Percentiles rank a stretch among this genome's conserved stretches.
Conservation (phyloP, 2,113 vertebrate genomes). For the Epinephelus cyanopodus region DNA sequence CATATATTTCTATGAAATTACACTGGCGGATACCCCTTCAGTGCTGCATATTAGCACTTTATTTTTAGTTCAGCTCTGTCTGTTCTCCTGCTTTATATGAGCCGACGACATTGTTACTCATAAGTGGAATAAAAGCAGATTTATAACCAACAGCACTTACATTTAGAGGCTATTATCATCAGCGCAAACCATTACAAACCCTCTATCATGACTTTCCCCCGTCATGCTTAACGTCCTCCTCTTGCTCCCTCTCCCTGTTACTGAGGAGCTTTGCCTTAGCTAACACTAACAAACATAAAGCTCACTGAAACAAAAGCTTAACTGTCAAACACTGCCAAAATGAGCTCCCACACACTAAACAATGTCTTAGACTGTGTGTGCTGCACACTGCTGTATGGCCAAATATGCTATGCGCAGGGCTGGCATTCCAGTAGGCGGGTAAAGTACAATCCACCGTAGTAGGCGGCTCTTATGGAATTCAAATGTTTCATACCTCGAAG, state of each 20-base stretch:
- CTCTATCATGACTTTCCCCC: constrained; percentile 40
- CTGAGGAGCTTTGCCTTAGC: constrained; percentile 67
- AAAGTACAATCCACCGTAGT: constrained; percentile 66
- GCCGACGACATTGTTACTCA: constrained; percentile 8
- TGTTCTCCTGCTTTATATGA: constrained; percentile 1
- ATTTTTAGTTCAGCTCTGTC: constrained; percentile 15
- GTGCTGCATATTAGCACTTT: constrained; percentile 33
- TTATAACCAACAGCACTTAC: constrained; percentile 22
- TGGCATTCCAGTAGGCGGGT: constrained; percentile 69
- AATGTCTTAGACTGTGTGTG: constrained; percentile 71
- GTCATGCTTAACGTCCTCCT: constrained; percentile 40
- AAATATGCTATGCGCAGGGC: constrained; percentile 55
- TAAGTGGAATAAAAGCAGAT: constrained; percentile 21
- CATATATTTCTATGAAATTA: constrained; percentile 24
- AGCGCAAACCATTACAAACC: constrained; percentile 32
- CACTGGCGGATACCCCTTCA: not conserved
- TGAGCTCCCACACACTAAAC: constrained; percentile 78
- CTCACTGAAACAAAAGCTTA: constrained; percentile 71
- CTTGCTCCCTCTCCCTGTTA: constrained; percentile 42
- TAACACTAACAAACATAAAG: constrained; percentile 69
- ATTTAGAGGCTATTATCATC: constrained; percentile 40
- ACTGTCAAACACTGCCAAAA: constrained; percentile 75
- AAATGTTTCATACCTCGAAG: constrained; percentile 62
- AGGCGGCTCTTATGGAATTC: constrained; percentile 74
- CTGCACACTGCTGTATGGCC: constrained; percentile 61